These are phyloP conservation scores for Gonioctena quinquepunctata DNA, from an alignment of 1,140 invertebrate species.

Conservation along the genomic window DNA sequence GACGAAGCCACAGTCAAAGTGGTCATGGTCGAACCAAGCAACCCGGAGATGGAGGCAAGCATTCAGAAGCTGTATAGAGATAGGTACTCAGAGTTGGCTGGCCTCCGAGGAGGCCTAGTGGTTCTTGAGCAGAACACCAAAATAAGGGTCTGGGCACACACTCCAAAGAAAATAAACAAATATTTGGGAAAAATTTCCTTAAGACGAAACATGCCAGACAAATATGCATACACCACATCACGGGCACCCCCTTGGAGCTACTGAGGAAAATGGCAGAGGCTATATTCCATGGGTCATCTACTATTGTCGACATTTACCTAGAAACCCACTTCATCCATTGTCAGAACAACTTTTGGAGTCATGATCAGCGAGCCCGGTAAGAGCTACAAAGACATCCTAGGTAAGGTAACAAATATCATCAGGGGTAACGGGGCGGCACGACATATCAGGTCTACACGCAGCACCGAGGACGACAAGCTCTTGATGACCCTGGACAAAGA, in stretches of 20 bases:
- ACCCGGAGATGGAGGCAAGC: slow-evolving; percentile 15
- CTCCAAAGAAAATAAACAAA: not conserved
- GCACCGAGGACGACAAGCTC: no score
- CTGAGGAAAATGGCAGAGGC: slow-evolving; percentile 15
- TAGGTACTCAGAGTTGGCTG: slow-evolving; percentile 8
- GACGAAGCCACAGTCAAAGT: slow-evolving; percentile 4
- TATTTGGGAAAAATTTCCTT: not conserved
- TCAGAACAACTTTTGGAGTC: not conserved
- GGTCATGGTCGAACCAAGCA: slow-evolving; percentile 7
- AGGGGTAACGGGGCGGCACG: no score
- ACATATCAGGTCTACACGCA: no score
- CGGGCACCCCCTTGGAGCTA: not conserved
- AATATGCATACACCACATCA: not conserved
- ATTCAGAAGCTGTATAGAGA: slow-evolving; percentile 17
- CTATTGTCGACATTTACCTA: not conserved
- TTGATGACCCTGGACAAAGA: no score
- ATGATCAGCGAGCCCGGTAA: not conserved
- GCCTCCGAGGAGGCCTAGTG: slow-evolving; percentile 1
- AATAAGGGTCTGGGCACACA: not conserved
- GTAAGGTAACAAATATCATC: not conserved
- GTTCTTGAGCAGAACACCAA: slow-evolving; percentile 11
- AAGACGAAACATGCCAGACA: not conserved
- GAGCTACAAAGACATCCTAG: not conserved
- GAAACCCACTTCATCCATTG: not conserved
- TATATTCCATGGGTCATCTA: not conserved